Conservation (phyloP, 1,140 invertebrate genomes). For the Periplaneta americana region DNA sequence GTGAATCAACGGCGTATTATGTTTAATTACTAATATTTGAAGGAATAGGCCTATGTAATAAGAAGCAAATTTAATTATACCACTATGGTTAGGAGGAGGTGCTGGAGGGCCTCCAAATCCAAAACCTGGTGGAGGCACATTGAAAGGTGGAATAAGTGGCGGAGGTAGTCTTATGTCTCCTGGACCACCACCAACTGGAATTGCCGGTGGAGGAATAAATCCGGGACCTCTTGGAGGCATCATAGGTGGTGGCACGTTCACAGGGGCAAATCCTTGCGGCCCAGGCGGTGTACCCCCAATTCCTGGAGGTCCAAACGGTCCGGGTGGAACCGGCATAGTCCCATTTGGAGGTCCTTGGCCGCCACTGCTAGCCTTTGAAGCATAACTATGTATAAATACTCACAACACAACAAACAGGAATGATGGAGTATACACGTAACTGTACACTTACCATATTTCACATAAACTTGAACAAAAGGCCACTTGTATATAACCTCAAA, state of each 20-base stretch:
- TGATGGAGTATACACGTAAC: too few species aligned
- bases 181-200: slow-evolving; percentile 33
- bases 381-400: too few species aligned
- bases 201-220: slow-evolving; percentile 40
- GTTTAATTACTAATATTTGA: too few species aligned
- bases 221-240: slow-evolving; percentile 34
- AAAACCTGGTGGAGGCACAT: slow-evolving; percentile 70
- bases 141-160: slow-evolving; percentile 68
- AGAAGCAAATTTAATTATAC: too few species aligned
- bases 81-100: slow-evolving; percentile 41
- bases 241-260: slow-evolving; percentile 25
- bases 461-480: too few species aligned
- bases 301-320: background rate
- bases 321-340: background rate
- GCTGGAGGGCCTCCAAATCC: slow-evolving; percentile 43
- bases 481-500: too few species aligned
- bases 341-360: background rate
- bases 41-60: too few species aligned
- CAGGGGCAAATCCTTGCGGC: background rate
- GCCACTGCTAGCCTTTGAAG: background rate
- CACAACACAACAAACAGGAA: too few species aligned
- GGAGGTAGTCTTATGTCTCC: slow-evolving; percentile 34
- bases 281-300: background rate
- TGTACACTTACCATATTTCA: too few species aligned
- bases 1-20: too few species aligned